Percentiles rank a stretch among this genome's conserved stretches.
phyloP scores from a whole-genome alignment of 2,797 vertebrate genomes.

The Aythya fuligula region DNA sequence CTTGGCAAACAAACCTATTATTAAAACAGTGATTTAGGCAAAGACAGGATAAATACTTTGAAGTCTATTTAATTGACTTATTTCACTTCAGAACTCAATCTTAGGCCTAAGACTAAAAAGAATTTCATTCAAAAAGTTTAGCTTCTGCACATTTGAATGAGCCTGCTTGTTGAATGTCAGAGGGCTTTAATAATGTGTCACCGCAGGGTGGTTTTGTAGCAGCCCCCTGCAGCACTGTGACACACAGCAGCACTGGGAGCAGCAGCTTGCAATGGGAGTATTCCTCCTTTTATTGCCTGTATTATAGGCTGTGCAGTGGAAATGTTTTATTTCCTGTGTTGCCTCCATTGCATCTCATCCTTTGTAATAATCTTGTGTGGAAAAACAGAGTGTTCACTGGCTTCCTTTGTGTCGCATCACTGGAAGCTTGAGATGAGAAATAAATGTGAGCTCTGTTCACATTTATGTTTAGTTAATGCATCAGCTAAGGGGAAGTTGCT shows the following conservation, averaged over 20 bases:
- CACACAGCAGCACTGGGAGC: not conserved
- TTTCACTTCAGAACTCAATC: not conserved
- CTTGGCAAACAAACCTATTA: conserved; percentile 9
- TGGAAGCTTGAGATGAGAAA: rapidly evolving
- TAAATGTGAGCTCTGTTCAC: not conserved
- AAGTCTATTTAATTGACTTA: conserved; percentile 6
- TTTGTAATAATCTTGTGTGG: not conserved
- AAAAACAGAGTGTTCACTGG: not conserved
- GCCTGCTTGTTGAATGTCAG: rapidly evolving
- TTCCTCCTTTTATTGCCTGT: not conserved
- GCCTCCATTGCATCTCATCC: not conserved
- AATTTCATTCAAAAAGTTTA: not conserved
- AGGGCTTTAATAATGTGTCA: not conserved
- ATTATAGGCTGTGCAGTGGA: not conserved
- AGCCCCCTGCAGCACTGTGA: not conserved
- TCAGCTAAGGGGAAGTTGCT: not conserved
- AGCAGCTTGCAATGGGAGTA: not conserved
- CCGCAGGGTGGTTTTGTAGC: rapidly evolving
- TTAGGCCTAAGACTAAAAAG: not conserved
- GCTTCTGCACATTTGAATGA: rapidly evolving
- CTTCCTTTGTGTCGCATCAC: rapidly evolving
- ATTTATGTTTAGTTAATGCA: rapidly evolving
- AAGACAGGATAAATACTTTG: conserved; percentile 36
- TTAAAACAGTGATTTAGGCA: conserved; percentile 8
- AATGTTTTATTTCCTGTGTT: not conserved